A percentile compares a stretch with the other conserved stretches of the same genome.
Evolutionary conservation across 2,113 vertebrate genomes (phyloP).

Genomic region (Siniperca knerii): DNA sequence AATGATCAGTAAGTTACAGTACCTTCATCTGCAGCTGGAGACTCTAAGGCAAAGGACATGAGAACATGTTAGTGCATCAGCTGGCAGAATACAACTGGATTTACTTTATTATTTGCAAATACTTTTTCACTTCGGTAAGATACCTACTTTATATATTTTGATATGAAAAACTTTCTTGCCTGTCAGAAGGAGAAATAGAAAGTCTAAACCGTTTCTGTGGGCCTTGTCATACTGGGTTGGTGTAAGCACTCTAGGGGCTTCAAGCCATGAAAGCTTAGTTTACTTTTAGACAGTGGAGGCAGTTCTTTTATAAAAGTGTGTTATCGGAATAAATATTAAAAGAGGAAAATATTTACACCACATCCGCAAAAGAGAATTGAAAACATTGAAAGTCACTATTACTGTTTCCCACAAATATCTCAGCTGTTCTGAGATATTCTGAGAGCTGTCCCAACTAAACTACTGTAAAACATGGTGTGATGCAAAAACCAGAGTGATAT

Average conservation of each 20-base stretch:
- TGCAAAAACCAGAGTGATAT: not conserved
- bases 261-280: constrained; percentile 19
- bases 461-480: not conserved
- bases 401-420: constrained; percentile 12
- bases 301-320: constrained; percentile 21
- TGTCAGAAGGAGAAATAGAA: constrained; percentile 30
- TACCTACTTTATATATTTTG: constrained; percentile 25
- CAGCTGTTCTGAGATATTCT: not conserved
- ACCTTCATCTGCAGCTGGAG: constrained; percentile 66
- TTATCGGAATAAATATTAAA: constrained; percentile 21
- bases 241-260: not conserved
- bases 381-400: constrained; percentile 1
- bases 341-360: constrained; percentile 19
- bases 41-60: constrained; percentile 51
- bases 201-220: constrained; percentile 41
- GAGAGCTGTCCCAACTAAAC: not conserved
- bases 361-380: not conserved
- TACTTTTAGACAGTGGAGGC: constrained; percentile 7
- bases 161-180: constrained; percentile 28
- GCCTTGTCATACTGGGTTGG: not conserved
- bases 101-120: constrained; percentile 20
- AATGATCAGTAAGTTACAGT: constrained; percentile 5
- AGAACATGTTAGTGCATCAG: constrained; percentile 36
- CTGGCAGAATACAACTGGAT: constrained; percentile 32
- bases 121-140: not conserved